Percentiles rank a stretch among this genome's conserved stretches.
Conservation (phyloP, 2,888 invertebrate species). For the Synergus japonicus region DNA sequence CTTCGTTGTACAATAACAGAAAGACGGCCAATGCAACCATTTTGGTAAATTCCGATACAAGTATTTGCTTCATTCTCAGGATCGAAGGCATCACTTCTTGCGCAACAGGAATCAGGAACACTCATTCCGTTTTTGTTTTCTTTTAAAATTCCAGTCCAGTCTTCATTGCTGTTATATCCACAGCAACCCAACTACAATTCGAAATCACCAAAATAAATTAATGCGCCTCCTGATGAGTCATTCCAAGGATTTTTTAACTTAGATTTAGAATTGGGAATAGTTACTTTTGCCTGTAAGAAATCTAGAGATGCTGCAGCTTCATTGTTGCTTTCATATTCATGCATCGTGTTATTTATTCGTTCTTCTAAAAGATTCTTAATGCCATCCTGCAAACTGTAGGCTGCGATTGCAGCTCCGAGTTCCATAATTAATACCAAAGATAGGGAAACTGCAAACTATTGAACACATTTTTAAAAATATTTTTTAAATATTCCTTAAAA, state of each 20-base stretch:
- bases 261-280: too few species aligned
- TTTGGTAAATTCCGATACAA: constrained; percentile 60
- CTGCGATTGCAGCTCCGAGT: constrained; percentile 80
- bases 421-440: constrained; percentile 81
- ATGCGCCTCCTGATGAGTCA: not conserved
- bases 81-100: not conserved
- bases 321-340: constrained; percentile 73
- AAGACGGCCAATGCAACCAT: constrained; percentile 83
- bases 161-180: constrained; percentile 69
- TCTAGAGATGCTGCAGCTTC: constrained; percentile 79
- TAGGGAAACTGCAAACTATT: constrained; percentile 80
- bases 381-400: constrained; percentile 79
- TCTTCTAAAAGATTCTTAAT: constrained; percentile 74
- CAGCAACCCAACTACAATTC: constrained; percentile 75
- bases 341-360: constrained; percentile 79
- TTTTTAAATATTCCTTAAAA: not conserved
- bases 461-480: not conserved
- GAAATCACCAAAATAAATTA: constrained; percentile 4
- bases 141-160: constrained; percentile 81
- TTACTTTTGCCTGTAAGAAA: constrained; percentile 80
- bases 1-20: constrained; percentile 84
- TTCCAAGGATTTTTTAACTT: constrained; percentile 5
- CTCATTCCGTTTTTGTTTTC: constrained; percentile 53
- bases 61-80: not conserved
- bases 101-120: constrained; percentile 81